phyloP scores from a whole-genome alignment of 2,797 vertebrate species.

The Coreius guichenoti region DNA sequence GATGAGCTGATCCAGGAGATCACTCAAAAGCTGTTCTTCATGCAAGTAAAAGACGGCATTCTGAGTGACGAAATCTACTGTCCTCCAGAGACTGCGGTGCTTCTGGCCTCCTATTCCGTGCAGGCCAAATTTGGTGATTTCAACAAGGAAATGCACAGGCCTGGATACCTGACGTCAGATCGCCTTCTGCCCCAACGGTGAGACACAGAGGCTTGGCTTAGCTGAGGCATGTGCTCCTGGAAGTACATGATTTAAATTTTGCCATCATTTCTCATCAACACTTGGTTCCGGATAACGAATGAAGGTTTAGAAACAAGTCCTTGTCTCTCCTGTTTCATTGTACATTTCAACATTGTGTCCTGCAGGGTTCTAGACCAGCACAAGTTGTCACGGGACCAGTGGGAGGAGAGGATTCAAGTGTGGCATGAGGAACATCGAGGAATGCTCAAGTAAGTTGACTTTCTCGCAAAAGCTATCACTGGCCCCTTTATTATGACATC shows the following conservation, averaged over 20 bases:
- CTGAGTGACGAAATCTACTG: slow-evolving; percentile 95
- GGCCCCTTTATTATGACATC: neutral
- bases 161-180: slow-evolving; percentile 90
- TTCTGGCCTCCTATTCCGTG: slow-evolving; percentile 94
- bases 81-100: slow-evolving; percentile 94
- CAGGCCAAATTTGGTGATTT: slow-evolving; percentile 97
- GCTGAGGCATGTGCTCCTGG: neutral
- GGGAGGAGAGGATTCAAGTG: slow-evolving; percentile 97
- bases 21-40: slow-evolving; percentile 97
- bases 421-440: slow-evolving; percentile 95
- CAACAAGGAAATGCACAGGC: slow-evolving; percentile 84
- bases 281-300: neutral
- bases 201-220: slow-evolving; percentile 48
- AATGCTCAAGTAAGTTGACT: slow-evolving; percentile 89
- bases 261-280: neutral
- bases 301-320: neutral
- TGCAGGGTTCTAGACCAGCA: slow-evolving; percentile 94
- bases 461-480: neutral
- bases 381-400: slow-evolving; percentile 93
- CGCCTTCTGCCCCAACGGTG: slow-evolving; percentile 92
- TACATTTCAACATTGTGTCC: neutral
- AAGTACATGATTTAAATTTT: neutral
- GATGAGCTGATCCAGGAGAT: slow-evolving; percentile 98
- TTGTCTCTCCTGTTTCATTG: neutral
- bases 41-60: slow-evolving; percentile 94